Base-by-base conservation (phyloP, 2,888 invertebrate genomes). In the Miltochrista miniata region DNA sequence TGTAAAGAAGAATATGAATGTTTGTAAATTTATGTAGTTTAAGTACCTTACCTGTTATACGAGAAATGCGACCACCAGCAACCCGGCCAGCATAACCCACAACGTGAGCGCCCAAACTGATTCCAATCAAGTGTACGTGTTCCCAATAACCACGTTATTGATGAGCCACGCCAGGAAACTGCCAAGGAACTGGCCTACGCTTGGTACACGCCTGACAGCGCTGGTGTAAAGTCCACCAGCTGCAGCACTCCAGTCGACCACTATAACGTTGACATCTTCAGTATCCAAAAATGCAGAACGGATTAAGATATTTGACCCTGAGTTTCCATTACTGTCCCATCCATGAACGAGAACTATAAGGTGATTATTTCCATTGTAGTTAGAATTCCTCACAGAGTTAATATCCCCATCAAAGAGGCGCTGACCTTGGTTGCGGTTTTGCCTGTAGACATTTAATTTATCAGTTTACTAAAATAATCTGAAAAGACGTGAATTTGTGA, bases 41-140 rank as follows among this genome's bases (percentile, higher is more conserved):
- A 5, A 4, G 18, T 24, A 24, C 2, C 18, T 24, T 2, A 5
- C 5, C 2, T 24, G 5, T 24, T 4, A 24, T 4, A 24, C 18
- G 5, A 2, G 63, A 61, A 7, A 74, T 49, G 5, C 72, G 66
- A 1, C 75, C 59, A 9, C 70, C 70, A 7, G 73, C 61, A 1
- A 65, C 56, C 0, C 85, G 81, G 0, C 87, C 89, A 14, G 87
- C 84, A 14, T 59, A 78, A 2, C 86, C 90, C 1, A 85, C 85
- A 1, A 90, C 74, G 59, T 92, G 92, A 47, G 90, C 88, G 0
- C 92, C 92, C 58, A 92, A 77, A 58, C 91, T 91, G 74, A 85
- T 84, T 12, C 92, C 92, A 7, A 91, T 70, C 9, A 92, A 68
- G 55, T 92, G 92, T 0, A 90, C 74, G 45, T 85, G 79, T 54